Evolutionary conservation across 2,113 vertebrate genomes (phyloP).

Genomic region (Phoenicopterus ruber): DNA sequence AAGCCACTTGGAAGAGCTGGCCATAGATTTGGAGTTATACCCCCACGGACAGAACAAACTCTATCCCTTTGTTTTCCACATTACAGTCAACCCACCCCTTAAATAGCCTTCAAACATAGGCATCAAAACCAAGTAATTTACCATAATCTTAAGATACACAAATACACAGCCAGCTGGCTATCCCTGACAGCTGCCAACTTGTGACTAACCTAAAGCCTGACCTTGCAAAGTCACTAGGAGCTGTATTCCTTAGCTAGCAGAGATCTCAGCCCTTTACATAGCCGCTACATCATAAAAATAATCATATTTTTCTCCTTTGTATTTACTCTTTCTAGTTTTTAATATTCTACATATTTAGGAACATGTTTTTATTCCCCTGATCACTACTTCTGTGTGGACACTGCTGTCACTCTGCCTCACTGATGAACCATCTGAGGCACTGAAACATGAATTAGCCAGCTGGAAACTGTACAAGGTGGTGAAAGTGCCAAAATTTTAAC

Average conservation of each 20-base stretch:
- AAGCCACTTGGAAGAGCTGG: background rate
- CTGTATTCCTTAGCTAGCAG: background rate
- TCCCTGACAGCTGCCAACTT: background rate
- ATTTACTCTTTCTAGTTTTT: background rate
- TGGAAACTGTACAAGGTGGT: background rate
- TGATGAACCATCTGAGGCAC: background rate
- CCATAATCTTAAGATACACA: background rate
- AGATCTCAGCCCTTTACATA: background rate
- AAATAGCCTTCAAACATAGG: background rate
- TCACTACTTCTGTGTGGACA: background rate
- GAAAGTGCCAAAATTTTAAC: background rate
- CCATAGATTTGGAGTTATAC: background rate
- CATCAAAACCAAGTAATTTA: background rate
- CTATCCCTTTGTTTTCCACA: background rate
- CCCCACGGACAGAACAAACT: background rate
- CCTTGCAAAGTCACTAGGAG: background rate
- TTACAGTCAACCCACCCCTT: background rate
- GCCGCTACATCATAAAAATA: background rate
- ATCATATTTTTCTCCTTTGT: background rate
- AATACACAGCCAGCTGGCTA: background rate
- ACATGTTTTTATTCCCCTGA: background rate
- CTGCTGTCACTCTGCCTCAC: background rate
- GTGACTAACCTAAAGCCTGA: background rate
- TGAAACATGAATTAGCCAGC: background rate
- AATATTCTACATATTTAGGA: background rate